A percentile compares a stretch with the other conserved stretches of the same genome.
These are phyloP conservation scores for Trachemys scripta DNA, from an alignment of 2,113 vertebrate genomes.

Conservation along the genomic window DNA sequence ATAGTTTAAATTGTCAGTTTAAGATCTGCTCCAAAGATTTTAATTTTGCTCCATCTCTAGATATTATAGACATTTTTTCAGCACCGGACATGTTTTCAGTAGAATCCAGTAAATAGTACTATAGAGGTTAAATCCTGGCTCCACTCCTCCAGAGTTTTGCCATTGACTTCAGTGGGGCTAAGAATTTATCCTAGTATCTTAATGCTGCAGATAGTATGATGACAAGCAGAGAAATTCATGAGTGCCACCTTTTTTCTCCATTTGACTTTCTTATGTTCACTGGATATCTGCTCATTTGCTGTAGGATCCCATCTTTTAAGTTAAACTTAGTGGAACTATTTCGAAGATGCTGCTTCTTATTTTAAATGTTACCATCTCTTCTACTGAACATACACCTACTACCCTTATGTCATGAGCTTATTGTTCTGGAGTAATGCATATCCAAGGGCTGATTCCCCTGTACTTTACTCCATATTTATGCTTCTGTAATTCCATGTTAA, in stretches of 20 bases:
- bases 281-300: neutral
- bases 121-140: neutral
- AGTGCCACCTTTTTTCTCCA: neutral
- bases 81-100: neutral
- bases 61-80: neutral
- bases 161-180: neutral
- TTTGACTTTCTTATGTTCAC: neutral
- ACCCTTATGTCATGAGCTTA: neutral
- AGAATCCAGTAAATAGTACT: neutral
- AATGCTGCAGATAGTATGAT: neutral
- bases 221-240: neutral
- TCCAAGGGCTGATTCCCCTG: neutral
- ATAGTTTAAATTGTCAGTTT: neutral
- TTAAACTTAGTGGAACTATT: neutral
- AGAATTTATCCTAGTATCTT: neutral
- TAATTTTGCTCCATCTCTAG: neutral
- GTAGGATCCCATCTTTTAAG: neutral
- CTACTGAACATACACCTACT: neutral
- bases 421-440: neutral
- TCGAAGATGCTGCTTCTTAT: neutral
- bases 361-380: neutral
- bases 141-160: neutral
- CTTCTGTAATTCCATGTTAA: neutral
- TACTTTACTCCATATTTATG: neutral
- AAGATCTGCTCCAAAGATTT: neutral